These are phyloP conservation scores for Syrphus vitripennis DNA, from an alignment of 2,888 invertebrate species.

Conservation along the genomic window DNA sequence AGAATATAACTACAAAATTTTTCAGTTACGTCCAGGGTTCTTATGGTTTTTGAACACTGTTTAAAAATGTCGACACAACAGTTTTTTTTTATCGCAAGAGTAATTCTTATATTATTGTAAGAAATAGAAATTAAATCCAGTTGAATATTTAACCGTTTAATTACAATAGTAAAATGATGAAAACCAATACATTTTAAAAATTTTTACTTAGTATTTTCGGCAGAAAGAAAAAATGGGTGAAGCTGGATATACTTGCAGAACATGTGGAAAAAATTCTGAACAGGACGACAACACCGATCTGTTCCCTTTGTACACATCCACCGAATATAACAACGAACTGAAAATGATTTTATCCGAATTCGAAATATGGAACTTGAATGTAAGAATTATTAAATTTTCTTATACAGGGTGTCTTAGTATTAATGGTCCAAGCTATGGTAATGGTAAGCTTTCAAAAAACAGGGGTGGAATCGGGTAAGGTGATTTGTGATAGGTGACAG, in stretches of 20 bases:
- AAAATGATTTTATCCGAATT: conserved; percentile 55
- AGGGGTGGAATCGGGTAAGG: too few relatives aligned
- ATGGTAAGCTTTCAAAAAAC: too few relatives aligned
- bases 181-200: too few relatives aligned
- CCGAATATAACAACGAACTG: conserved; percentile 40
- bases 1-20: too few relatives aligned
- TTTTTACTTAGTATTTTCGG: not conserved
- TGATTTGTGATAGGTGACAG: too few relatives aligned
- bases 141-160: not conserved
- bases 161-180: too few relatives aligned
- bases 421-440: too few relatives aligned
- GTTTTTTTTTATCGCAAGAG: too few relatives aligned
- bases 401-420: too few relatives aligned
- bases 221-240: conserved; percentile 3
- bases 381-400: not conserved
- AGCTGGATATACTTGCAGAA: conserved; percentile 45
- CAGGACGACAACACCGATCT: conserved; percentile 47
- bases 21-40: too few relatives aligned
- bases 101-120: not conserved
- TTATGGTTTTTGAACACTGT: too few relatives aligned
- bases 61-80: too few relatives aligned
- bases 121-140: not conserved
- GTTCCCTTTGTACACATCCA: conserved; percentile 42
- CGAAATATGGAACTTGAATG: conserved; percentile 58
- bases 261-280: conserved; percentile 53